Evolutionary conservation across 2,888 invertebrate genomes (phyloP), one percentile per base, ranked within the genome.

Genomic region (Panzeria rudis): DNA sequence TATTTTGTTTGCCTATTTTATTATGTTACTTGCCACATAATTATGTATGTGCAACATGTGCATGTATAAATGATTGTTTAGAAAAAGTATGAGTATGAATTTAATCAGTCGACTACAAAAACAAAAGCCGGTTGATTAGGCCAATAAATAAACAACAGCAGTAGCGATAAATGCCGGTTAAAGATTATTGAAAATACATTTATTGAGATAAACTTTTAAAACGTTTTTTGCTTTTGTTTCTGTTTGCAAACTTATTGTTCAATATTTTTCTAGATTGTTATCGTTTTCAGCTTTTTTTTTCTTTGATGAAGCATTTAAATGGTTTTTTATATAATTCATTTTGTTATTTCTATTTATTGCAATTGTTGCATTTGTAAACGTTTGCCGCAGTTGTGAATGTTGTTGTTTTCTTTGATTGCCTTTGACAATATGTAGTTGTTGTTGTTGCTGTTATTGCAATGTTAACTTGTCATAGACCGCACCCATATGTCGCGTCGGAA

Each of bases 401-500:
- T 17, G 23, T 62, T 54, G 69, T 29, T 64, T 9, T 56, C 23
- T 62, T 78, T 72, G 72, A 81, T 68, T 66, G 66, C 29, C 69
- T 61, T 38, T 69, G 81, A 69, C 81, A 81, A 62, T 62, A 64
- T 20, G 23, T 20, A 29, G 41, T 32, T 47, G 32, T 41, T 68
- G 41, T 20, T 38, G 68, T 44, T 35, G 17, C 29, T 66, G 59
- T 61, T 61, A 44, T 32, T 72, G 54, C 62, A 69, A 78, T 64
- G 59, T 52, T 41, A 41, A 64, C 32, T 64, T 75, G 71, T 75
- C 71, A 76, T 52, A 64, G 77, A 69, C 73, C 78, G 82, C 85
- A 82, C 81, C 85, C 73, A 85, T 64, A 56, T 78, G 84, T 71
- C 81, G 82, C 82, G 85, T 82, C 85, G 23, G 20, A 82, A 78